Base-by-base conservation (phyloP, 2,888 invertebrate genomes). In the Synergus itoensis region DNA sequence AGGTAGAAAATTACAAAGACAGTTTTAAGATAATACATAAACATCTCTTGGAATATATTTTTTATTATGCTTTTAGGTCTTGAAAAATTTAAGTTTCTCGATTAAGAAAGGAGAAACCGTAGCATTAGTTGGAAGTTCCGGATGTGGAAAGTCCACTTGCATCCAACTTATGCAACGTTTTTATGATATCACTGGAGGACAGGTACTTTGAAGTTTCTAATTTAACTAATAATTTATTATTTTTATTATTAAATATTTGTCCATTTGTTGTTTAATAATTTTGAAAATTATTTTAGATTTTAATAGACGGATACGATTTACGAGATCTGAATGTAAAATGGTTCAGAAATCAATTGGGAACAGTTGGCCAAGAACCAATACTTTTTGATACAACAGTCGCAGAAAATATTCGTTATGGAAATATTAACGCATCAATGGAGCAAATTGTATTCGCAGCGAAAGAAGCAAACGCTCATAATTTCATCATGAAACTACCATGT, bases 281-380 rank as follows among this genome's bases (percentile, higher is more conserved):
- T 8, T 40, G 4, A 36, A n/a, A 64, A 8, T 8, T 36, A 16
- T 64, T 64, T 57, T 21, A 65, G 28, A 67, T 96, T 5, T 87
- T 89, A 7, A 89, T 97, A 7, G 97, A 97, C 87, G 95, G 94
- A 0, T 91, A 93, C 60, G 94, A 97, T 87, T 93, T 98, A 0
- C 94, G 94, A 82, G 93, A 95, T 62, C 91, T 98, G n/a, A 97
- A 98, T 86, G 93, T 98, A 4, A 94, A 94, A 18, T 97, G 97
- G 96, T 92, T 97, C 40, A 94, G 98, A 53, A 93, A 94, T 21
- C 95, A 96, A 87, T 96, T 98, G 80, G 98, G 98, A 0, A 95
- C 98, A 9, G 98, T 99, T 1, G 97, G 97, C 0, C 98, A 99
- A 93, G 98, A 98, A 90, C 98, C 96, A 0, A 95, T 98, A 9